Evolutionary conservation across 35 echinoderm and acorn worm species (phyloP).

Genomic region (Eucidaris tribuloides): DNA sequence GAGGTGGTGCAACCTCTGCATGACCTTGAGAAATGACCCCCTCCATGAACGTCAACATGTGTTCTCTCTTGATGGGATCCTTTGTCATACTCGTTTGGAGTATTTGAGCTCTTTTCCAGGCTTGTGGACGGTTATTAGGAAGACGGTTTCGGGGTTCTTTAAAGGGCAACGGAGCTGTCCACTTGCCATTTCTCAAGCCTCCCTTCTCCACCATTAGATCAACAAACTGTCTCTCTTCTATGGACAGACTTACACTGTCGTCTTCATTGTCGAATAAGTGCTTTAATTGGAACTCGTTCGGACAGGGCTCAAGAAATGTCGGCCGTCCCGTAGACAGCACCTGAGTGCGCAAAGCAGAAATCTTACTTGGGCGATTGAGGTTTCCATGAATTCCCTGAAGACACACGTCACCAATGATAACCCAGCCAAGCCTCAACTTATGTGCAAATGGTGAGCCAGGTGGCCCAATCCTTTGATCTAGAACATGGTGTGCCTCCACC

Average conservation of each 20-base stretch:
- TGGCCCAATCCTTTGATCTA: slow-evolving; percentile 29
- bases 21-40: slow-evolving; percentile 29
- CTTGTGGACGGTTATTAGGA: slow-evolving; percentile 15
- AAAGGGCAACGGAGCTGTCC: slow-evolving; percentile 14
- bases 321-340: not conserved
- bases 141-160: not conserved
- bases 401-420: slow-evolving; percentile 2
- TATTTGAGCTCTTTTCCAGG: slow-evolving; percentile 20
- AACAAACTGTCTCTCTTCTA: slow-evolving; percentile 11
- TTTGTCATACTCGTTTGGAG: slow-evolving; percentile 31
- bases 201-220: slow-evolving; percentile 13
- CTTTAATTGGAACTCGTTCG: slow-evolving; percentile 12
- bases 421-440: not conserved
- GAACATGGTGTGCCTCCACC: slow-evolving; percentile 30
- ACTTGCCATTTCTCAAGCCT: not conserved
- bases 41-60: slow-evolving; percentile 42
- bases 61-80: slow-evolving; percentile 21
- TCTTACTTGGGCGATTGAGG: not conserved
- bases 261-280: slow-evolving; percentile 9
- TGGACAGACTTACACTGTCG: not conserved
- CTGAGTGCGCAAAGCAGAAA: not conserved
- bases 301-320: slow-evolving; percentile 11
- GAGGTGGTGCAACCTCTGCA: slow-evolving; percentile 8
- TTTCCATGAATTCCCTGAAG: not conserved
- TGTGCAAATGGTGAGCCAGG: not conserved